Evolutionary conservation across 1,140 invertebrate species (phyloP), one percentile per base, ranked within the genome.

Genomic region (Antheraea pernyi): DNA sequence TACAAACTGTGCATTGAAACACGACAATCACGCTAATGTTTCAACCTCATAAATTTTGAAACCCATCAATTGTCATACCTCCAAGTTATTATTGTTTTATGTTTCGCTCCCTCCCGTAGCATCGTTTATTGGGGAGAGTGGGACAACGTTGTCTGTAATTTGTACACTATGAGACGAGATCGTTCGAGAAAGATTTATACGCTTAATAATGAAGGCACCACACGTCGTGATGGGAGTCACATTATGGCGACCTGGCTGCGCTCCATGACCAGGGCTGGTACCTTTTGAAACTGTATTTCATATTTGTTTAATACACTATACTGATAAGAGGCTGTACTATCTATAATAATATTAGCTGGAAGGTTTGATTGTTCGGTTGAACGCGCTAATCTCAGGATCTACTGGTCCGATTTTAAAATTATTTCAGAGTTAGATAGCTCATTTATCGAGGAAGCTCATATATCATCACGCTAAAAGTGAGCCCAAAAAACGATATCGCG

Each of bases 151-250:
- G 46, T 53, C 16, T 61, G 68, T 72, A 75, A 76, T 76, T 76
- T 76, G 62, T 73, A 70, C 62, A 61, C 64, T 66, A 68, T 11
- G 11, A 46, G 64, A 46, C 67, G 67, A 69, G 73, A 81, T 80
- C 74, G 72, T 80, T 80, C 72, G 59, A 67, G 72, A 59, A 71
- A 79, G 80, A 81, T 81, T 81, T 81, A 81, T 80, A 71, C 78
- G 67, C 70, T 80, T 76, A 80, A 80, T 82, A 82, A 82, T 78
- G 75, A 73, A 78, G 76, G 78, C 78, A 78, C 80, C 78, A 78
- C 73, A 79, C 75, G 77, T 82, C 77, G 78, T 78, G 72, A 80
- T 78, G 71, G 73, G 70, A 76, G 71, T 74, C 66, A 73, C 78
- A 80, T 82, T 82, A 80, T 69, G 73, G 67, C 76, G 74, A 80